Conservation (phyloP, 2,797 vertebrate genomes). For the Gymnopithys bicolor region DNA sequence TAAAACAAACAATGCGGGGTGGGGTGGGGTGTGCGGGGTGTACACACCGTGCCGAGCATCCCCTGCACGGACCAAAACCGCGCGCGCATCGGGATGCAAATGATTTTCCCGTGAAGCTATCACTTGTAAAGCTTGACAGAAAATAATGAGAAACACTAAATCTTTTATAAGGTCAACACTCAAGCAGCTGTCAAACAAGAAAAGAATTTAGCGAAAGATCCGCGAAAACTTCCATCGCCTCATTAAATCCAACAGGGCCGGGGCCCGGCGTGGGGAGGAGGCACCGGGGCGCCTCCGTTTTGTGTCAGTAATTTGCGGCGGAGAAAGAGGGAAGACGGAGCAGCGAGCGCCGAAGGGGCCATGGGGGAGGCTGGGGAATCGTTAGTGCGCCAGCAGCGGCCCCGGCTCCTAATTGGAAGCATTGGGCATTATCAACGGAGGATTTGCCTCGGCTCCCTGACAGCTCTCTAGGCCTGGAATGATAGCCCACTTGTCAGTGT, state of each 20-base stretch:
- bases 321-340: slow-evolving; percentile 81
- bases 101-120: slow-evolving; percentile 85
- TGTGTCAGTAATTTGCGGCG: slow-evolving; percentile 98
- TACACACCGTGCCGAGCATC: not conserved
- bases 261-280: slow-evolving; percentile 82
- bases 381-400: slow-evolving; percentile 94
- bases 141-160: slow-evolving; percentile 99
- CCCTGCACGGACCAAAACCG: not conserved
- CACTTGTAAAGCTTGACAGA: slow-evolving; percentile 96
- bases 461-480: slow-evolving; percentile 97
- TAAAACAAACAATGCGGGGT: not conserved
- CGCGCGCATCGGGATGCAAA: slow-evolving; percentile 86
- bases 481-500: slow-evolving; percentile 99
- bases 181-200: slow-evolving; percentile 99
- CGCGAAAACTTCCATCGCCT: slow-evolving; percentile 97
- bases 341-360: slow-evolving; percentile 80
- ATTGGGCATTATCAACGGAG: slow-evolving; percentile 99
- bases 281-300: slow-evolving; percentile 89
- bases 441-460: slow-evolving; percentile 96
- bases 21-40: slow-evolving; percentile 60
- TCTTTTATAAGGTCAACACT: slow-evolving; percentile 99
- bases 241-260: slow-evolving; percentile 98
- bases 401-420: slow-evolving; percentile 98
- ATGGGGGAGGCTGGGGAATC: slow-evolving; percentile 86
- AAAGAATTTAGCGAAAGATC: slow-evolving; percentile 96